Conservation (phyloP, 1,140 invertebrate species). For the Drosophila tani region DNA sequence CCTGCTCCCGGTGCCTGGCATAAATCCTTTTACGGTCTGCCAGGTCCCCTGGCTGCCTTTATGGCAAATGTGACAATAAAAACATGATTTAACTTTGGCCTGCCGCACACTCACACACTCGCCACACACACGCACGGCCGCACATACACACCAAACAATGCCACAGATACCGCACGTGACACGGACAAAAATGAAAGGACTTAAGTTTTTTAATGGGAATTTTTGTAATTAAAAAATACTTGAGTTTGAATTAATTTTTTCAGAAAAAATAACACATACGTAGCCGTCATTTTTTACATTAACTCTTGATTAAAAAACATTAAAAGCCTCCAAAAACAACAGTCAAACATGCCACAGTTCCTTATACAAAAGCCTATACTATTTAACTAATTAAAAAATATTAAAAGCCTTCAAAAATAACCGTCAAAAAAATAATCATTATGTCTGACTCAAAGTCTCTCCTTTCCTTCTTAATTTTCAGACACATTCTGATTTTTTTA, state of each 20-base stretch:
- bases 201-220: background rate
- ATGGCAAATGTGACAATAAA: conserved; percentile 82
- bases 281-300: too few relatives aligned
- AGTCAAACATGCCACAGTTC: too few relatives aligned
- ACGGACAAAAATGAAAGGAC: background rate
- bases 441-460: background rate
- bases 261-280: too few relatives aligned
- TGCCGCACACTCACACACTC: conserved; percentile 40
- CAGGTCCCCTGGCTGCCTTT: conserved; percentile 64
- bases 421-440: background rate
- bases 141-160: conserved; percentile 8
- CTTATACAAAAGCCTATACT: too few relatives aligned
- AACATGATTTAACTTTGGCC: conserved; percentile 82
- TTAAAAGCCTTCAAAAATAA: too few relatives aligned
- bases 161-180: conserved; percentile 6
- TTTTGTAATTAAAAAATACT: background rate
- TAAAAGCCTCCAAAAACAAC: too few relatives aligned
- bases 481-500: background rate
- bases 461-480: too few relatives aligned
- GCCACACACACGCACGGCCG: background rate
- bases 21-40: conserved; percentile 40
- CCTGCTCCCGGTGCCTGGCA: conserved; percentile 8
- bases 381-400: too few relatives aligned
- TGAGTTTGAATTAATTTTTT: background rate
- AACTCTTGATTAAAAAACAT: too few relatives aligned